Evolutionary conservation across 2,888 invertebrate genomes (phyloP).

Genomic region (Volucella bombylans): DNA sequence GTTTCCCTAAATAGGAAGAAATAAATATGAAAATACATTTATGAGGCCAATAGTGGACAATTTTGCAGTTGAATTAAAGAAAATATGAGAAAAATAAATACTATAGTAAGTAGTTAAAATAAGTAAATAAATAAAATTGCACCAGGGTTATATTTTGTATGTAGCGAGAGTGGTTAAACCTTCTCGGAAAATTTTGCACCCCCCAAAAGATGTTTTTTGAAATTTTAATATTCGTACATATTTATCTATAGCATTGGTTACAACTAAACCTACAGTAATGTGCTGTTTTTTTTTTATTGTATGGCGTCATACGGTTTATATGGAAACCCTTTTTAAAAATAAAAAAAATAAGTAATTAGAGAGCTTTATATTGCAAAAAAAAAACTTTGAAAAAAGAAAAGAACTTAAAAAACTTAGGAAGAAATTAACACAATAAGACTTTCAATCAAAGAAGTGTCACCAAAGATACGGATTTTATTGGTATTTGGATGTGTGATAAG

Average conservation of each 20-base stretch:
- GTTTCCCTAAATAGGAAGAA: slow-evolving; percentile 7
- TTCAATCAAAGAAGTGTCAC: slow-evolving; percentile 30
- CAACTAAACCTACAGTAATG: slow-evolving; percentile 4
- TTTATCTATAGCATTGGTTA: slow-evolving; percentile 42
- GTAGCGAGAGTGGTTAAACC: slow-evolving; percentile 32
- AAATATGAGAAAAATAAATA: slow-evolving; percentile 24
- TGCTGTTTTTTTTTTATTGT: slow-evolving; percentile 29
- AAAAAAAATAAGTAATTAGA: slow-evolving; percentile 24
- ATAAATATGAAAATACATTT: slow-evolving; percentile 9
- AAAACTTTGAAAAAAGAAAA: slow-evolving; percentile 11
- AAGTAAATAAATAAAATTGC: slow-evolving; percentile 42
- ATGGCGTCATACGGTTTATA: slow-evolving; percentile 6
- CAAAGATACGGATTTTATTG: slow-evolving; percentile 21
- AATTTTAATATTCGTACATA: slow-evolving; percentile 41
- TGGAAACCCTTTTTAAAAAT: background rate
- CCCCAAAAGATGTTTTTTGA: slow-evolving; percentile 43
- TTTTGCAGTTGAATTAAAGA: slow-evolving; percentile 48
- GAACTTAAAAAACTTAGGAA: slow-evolving; percentile 10
- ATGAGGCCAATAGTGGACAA: slow-evolving; percentile 39
- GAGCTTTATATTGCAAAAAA: slow-evolving; percentile 57
- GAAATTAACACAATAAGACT: slow-evolving; percentile 24
- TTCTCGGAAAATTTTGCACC: slow-evolving; percentile 61
- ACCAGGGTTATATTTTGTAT: slow-evolving; percentile 62
- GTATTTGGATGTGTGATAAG: background rate
- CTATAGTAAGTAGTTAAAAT: slow-evolving; percentile 44